Conservation (phyloP, 2,113 vertebrate species). For the Athene noctua region DNA sequence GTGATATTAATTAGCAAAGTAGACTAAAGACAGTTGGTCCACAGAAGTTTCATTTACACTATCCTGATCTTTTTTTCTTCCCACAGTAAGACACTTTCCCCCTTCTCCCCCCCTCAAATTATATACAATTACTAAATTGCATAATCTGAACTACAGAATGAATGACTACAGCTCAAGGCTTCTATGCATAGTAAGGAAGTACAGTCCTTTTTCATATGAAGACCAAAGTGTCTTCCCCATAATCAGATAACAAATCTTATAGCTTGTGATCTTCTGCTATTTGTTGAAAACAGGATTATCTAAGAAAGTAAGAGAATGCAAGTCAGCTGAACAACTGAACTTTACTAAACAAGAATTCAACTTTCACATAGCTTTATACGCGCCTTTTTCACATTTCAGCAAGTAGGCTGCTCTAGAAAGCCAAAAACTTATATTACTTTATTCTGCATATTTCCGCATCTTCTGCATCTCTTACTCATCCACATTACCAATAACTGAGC, state of each 20-base stretch:
- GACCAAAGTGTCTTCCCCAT: not conserved
- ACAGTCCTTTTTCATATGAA: not conserved
- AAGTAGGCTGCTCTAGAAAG: not conserved
- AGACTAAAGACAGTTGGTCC: not conserved
- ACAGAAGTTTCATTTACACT: not conserved
- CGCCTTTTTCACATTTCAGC: not conserved
- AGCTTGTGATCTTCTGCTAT: not conserved
- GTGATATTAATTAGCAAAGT: not conserved
- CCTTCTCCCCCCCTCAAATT: not conserved
- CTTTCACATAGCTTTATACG: rapidly evolving
- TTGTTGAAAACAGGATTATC: not conserved
- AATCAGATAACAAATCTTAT: not conserved
- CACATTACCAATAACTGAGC: not conserved
- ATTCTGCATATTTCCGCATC: not conserved
- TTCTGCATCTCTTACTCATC: not conserved
- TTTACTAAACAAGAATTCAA: not conserved
- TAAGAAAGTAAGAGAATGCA: not conserved
- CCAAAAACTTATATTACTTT: not conserved
- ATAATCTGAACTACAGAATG: not conserved
- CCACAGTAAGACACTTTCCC: not conserved
- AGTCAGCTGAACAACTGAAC: not conserved
- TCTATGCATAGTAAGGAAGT: not conserved
- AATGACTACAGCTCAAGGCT: not conserved
- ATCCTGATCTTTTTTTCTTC: not conserved
- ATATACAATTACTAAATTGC: not conserved